Conservation (phyloP, 2,888 invertebrate genomes). For the Drosophila borborema region DNA sequence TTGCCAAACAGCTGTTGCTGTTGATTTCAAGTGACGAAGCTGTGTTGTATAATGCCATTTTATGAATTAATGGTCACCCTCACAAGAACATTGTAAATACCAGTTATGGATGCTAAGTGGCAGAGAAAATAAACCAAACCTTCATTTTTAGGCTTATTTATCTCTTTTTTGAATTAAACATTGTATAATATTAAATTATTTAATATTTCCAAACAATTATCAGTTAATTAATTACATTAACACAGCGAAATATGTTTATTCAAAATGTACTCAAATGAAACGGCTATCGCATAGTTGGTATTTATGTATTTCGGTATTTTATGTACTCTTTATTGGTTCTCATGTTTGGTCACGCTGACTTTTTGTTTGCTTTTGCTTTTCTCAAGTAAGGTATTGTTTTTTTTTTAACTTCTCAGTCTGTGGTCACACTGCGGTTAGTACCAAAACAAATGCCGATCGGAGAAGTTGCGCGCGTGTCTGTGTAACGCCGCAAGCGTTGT, state of each 20-base stretch:
- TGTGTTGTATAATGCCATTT: conserved; percentile 7
- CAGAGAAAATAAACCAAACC: background rate
- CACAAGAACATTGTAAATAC: background rate
- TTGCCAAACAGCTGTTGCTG: conserved; percentile 44
- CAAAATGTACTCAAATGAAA: background rate
- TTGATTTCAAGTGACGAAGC: conserved; percentile 6
- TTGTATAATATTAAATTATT: background rate
- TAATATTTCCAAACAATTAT: background rate
- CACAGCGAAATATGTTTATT: background rate
- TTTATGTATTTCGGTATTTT: conserved; percentile 3
- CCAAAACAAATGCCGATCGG: conserved; percentile 64
- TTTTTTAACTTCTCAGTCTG: background rate
- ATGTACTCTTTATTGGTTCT: background rate
- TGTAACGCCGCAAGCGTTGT: conserved; percentile 63
- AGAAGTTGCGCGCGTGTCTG: conserved; percentile 54
- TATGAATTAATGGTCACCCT: conserved; percentile 29
- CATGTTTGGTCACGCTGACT: conserved; percentile 11
- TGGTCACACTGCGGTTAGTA: conserved; percentile 61
- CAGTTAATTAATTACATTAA: background rate
- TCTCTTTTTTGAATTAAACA: background rate
- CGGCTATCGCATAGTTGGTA: background rate
- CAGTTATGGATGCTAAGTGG: background rate
- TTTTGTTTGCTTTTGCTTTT: conserved; percentile 30
- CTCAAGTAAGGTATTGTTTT: conserved; percentile 17
- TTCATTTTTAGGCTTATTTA: background rate